Base-by-base conservation (phyloP, 2,888 invertebrate species). In the Dicranocentrus wangi region DNA sequence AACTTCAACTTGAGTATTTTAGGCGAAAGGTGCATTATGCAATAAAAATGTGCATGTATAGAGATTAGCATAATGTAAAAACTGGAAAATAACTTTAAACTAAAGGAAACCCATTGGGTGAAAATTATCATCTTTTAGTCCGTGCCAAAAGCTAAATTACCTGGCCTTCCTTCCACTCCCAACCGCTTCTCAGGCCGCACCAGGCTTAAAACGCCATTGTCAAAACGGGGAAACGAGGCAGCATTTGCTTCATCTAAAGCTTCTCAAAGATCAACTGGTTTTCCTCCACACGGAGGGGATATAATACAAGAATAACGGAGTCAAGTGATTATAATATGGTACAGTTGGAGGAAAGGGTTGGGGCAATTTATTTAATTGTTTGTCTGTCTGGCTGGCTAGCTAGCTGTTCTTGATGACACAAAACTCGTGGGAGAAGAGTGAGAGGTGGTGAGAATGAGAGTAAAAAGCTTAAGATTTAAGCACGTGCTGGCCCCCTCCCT, bases 61-160 rank as follows among this genome's bases (percentile, higher is more conserved):
- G 3, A 51, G 28, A 3, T 10, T 61, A 61, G 61, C 61, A 25
- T 55, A 25, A 23, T 21, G 1, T 55, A 32, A 32, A 32, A 32
- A 32, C 7, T 47, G 47, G n/a, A n/a, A n/a, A n/a, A n/a, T n/a
- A n/a, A n/a, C n/a, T n/a, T n/a, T n/a, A n/a, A n/a, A n/a, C n/a
- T n/a, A 47, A 10, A 47, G n/a, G n/a, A 47, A 47, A n/a, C 10
- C 47, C 3, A 47, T 47, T 47, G 2, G 15, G 47, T 47, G 47
- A 47, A 47, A 39, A 47, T 2, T 47, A 47, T 47, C 47, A 47
- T n/a, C 47, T 47, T 32, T 15, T 78, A 71, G 78, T 71, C 47
- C 65, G 78, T 78, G 78, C 78, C 78, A 78, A 78, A 78, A 70
- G 43, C 51, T 65, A 78, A 70, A 70, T 27, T 55, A 70, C 39